Evolutionary conservation across 1,140 invertebrate species (phyloP).

Genomic region (Cecropterus lyciades): DNA sequence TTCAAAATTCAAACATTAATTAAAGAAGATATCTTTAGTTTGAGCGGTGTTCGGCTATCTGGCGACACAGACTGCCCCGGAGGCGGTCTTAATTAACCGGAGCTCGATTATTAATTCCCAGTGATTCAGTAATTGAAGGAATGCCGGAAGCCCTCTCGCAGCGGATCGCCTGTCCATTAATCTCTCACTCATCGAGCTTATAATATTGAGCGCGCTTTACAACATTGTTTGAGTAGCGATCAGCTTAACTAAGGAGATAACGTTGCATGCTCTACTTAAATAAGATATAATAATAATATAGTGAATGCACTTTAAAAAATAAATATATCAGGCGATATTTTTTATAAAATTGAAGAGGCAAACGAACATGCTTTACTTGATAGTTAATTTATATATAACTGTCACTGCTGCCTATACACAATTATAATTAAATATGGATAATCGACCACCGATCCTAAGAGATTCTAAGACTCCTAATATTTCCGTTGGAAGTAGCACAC

Average conservation of each 20-base stretch:
- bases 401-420: too few species aligned
- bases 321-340: too few species aligned
- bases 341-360: too few species aligned
- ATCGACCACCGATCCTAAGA: too few species aligned
- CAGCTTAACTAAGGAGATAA: neutral
- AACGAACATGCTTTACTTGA: too few species aligned
- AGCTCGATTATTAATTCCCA: constrained; percentile 46
- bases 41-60: constrained; percentile 38
- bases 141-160: constrained; percentile 15
- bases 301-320: too few species aligned
- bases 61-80: constrained; percentile 38
- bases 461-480: too few species aligned
- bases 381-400: too few species aligned
- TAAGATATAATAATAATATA: neutral
- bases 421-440: too few species aligned
- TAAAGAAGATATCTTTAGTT: constrained; percentile 34
- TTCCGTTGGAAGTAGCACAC: too few species aligned
- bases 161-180: constrained; percentile 23
- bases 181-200: constrained; percentile 12
- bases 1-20: constrained; percentile 34
- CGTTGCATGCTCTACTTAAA: neutral
- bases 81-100: constrained; percentile 47
- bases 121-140: constrained; percentile 43
- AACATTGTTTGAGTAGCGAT: neutral
- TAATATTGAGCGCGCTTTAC: constrained; percentile 2